Evolutionary conservation across 2,113 vertebrate genomes (phyloP).

Genomic region (Baryphthengus martii): DNA sequence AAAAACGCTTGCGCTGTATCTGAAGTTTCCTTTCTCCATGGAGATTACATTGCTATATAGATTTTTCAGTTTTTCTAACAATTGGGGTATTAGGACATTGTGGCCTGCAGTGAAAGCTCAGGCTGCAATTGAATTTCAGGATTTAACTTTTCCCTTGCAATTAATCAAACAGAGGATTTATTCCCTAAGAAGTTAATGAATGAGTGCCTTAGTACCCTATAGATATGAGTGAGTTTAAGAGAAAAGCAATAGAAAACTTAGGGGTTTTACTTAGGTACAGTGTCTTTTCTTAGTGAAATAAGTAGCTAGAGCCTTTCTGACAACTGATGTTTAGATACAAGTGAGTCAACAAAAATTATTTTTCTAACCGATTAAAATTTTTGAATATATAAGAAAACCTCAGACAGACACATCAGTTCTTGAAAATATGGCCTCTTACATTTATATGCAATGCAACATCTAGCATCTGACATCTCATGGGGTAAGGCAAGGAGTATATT

Average conservation of each 20-base stretch:
- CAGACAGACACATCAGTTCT: background rate
- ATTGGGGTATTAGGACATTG: conserved; percentile 1
- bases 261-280: background rate
- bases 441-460: fast-evolving
- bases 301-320: background rate
- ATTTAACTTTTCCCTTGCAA: conserved; percentile 22
- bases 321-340: background rate
- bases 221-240: background rate
- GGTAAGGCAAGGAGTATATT: background rate
- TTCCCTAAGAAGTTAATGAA: conserved; percentile 25
- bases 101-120: conserved; percentile 21
- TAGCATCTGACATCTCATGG: background rate
- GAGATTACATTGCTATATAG: background rate
- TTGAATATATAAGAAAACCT: background rate
- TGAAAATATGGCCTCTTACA: background rate
- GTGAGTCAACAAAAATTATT: background rate
- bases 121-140: conserved; percentile 12
- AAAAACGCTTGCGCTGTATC: background rate
- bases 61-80: background rate
- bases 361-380: background rate
- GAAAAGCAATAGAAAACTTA: conserved; percentile 22
- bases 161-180: conserved; percentile 34
- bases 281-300: background rate
- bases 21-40: background rate
- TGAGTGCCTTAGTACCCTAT: background rate